A percentile compares a stretch with the other conserved stretches of the same genome.
Evolutionary conservation across 1,140 invertebrate species (phyloP).

Genomic region (Stegodyphus dumicola): DNA sequence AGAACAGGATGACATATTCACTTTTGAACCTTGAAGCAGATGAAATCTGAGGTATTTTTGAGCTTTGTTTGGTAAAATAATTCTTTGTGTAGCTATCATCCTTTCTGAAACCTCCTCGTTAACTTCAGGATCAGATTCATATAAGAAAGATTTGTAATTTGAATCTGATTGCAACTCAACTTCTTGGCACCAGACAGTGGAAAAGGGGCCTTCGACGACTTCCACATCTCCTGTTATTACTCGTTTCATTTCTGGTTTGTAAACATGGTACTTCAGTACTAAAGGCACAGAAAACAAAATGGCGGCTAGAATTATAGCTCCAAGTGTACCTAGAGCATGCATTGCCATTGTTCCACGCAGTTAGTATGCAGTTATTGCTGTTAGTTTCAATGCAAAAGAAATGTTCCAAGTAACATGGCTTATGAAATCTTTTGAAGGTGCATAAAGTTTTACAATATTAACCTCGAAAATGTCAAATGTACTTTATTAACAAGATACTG

Average conservation of each 20-base stretch:
- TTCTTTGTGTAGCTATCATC: background rate
- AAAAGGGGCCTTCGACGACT: background rate
- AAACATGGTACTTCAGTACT: constrained; percentile 40
- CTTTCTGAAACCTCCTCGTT: background rate
- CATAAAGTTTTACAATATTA: too few relatives aligned
- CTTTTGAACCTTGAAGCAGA: constrained; percentile 78
- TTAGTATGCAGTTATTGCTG: too few relatives aligned
- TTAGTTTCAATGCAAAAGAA: too few relatives aligned
- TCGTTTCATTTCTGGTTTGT: background rate
- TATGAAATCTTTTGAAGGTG: too few relatives aligned
- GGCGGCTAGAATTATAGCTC: constrained; percentile 6
- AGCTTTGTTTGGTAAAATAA: constrained; percentile 78
- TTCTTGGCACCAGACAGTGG: constrained; percentile 45
- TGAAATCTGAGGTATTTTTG: constrained; percentile 88
- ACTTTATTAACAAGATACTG: too few relatives aligned
- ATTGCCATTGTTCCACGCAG: background rate
- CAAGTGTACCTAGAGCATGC: constrained; percentile 12
- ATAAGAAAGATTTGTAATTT: constrained; percentile 29
- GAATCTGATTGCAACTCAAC: constrained; percentile 12
- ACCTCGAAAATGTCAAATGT: too few relatives aligned
- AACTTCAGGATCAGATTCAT: constrained; percentile 7
- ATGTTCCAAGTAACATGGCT: too few relatives aligned
- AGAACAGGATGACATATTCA: constrained; percentile 80
- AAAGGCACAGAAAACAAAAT: constrained; percentile 36
- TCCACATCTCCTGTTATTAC: constrained; percentile 29